phyloP scores from a whole-genome alignment of 2,113 vertebrate genomes.

The Heterotilapia buettikoferi region DNA sequence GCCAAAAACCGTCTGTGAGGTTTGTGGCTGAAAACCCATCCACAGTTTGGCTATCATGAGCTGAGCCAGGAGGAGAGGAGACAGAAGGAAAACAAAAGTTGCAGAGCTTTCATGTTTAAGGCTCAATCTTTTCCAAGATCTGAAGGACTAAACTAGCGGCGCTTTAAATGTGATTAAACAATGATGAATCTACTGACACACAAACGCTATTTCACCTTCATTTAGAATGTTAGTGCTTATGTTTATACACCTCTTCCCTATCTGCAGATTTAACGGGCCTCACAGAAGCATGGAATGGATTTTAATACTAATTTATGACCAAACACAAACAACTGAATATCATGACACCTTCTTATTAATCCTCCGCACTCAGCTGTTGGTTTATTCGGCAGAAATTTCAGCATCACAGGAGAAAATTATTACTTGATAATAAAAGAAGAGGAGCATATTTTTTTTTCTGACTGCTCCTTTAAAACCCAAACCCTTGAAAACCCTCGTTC shows the following conservation, averaged over 20 bases:
- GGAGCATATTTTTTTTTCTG: too few relatives aligned
- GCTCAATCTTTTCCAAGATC: neutral
- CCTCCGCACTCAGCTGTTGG: neutral
- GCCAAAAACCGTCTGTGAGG: conserved; percentile 45
- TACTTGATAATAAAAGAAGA: neutral
- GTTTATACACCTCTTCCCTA: neutral
- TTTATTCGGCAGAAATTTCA: conserved; percentile 1
- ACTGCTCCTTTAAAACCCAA: neutral
- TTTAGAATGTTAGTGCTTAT: neutral
- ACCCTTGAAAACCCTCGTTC: neutral
- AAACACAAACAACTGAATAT: conserved; percentile 5
- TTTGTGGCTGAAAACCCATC: conserved; percentile 44
- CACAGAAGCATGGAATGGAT: neutral
- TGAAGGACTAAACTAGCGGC: neutral
- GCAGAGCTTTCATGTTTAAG: neutral
- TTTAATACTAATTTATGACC: neutral
- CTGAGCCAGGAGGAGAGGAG: neutral
- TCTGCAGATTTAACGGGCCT: neutral
- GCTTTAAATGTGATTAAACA: neutral
- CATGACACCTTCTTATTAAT: neutral
- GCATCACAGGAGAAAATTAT: neutral
- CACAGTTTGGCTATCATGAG: conserved; percentile 8
- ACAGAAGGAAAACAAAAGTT: conserved; percentile 18
- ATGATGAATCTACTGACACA: neutral
- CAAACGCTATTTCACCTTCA: neutral